Base-by-base conservation (phyloP, 2,888 invertebrate genomes). In the Unio delphinus region DNA sequence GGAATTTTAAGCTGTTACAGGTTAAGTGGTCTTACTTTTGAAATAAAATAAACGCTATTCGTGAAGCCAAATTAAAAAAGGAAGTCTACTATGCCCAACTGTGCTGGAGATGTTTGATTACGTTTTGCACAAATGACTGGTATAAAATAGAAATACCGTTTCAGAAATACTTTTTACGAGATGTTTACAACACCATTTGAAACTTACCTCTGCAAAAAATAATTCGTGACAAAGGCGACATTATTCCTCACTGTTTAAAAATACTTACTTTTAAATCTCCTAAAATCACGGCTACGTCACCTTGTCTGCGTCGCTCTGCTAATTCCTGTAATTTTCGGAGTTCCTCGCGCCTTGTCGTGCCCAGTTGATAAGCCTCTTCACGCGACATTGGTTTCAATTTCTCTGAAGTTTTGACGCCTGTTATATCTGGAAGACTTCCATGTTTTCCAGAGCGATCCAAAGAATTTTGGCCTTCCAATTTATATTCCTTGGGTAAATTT, bases 371-470 rank as follows among this genome's bases (percentile, higher is more conserved):
- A 65, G 97, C 97, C 91, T 99, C 98, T 91, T 98, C 97, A 70
- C 98, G 93, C 67, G 97, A 95, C 95, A 98, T 95, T 20, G 91
- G 94, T 82, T 94, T 94, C 57, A 74, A 66, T 70, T 94, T 93
- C 81, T 94, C 93, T 72, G 94, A 93, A 70, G 96, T 94, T 90
- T 95, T 93, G 67, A 88, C 85, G 76, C 94, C 94, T 67, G 87
- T 86, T 59, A 92, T 89, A 91, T 99, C 98, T 67, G 99, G 99
- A 91, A 99, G 93, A 82, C 98, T 98, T 91, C 99, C 99, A 54
- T 82, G 80, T 65, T 83, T 83, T 58, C 80, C 80, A 58, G 73
- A 63, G 56, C 79, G 65, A 54, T 72, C 69, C 26, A 82, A 69
- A 20, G 75, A 69, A 69, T 76, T 81, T 71, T 83, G 78, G 78